phyloP scores from a whole-genome alignment of 2,113 vertebrate genomes.

The Channa argus region DNA sequence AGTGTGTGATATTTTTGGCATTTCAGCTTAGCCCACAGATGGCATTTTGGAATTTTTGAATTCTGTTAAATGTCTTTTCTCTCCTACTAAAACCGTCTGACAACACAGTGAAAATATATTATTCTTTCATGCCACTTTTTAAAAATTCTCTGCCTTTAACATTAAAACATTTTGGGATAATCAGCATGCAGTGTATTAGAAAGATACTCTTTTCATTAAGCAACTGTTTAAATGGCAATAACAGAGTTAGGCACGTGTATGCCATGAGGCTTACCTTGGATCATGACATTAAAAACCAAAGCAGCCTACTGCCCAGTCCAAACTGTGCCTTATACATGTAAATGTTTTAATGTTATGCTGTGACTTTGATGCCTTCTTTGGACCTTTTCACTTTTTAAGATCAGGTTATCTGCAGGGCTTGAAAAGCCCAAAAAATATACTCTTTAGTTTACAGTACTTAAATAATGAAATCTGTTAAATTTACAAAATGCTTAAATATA shows the following conservation, averaged over 20 bases:
- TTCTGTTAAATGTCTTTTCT: conserved; percentile 41
- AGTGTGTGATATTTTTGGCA: conserved; percentile 70
- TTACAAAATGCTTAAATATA: too few species aligned
- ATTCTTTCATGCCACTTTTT: conserved; percentile 52
- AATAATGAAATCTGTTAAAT: too few species aligned
- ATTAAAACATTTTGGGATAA: conserved; percentile 7
- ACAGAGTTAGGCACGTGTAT: conserved; percentile 5
- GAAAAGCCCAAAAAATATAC: background rate
- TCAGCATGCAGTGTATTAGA: conserved; percentile 33
- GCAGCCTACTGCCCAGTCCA: conserved; percentile 46
- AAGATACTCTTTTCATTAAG: conserved; percentile 39
- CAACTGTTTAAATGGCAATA: conserved; percentile 16
- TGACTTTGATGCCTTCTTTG: conserved; percentile 30
- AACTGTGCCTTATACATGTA: conserved; percentile 13
- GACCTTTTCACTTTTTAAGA: conserved; percentile 8
- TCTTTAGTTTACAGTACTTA: too few species aligned
- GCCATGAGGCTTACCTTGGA: conserved; percentile 36
- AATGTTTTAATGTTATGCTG: conserved; percentile 53
- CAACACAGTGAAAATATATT: conserved; percentile 57
- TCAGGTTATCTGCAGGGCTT: conserved; percentile 50
- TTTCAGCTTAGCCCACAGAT: conserved; percentile 49
- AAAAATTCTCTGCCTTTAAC: conserved; percentile 23
- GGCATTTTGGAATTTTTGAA: conserved; percentile 55
- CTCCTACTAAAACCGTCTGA: conserved; percentile 23
- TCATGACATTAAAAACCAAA: conserved; percentile 22